phyloP scores from a whole-genome alignment of 2,113 vertebrate species.

The Nannospalax galili region DNA sequence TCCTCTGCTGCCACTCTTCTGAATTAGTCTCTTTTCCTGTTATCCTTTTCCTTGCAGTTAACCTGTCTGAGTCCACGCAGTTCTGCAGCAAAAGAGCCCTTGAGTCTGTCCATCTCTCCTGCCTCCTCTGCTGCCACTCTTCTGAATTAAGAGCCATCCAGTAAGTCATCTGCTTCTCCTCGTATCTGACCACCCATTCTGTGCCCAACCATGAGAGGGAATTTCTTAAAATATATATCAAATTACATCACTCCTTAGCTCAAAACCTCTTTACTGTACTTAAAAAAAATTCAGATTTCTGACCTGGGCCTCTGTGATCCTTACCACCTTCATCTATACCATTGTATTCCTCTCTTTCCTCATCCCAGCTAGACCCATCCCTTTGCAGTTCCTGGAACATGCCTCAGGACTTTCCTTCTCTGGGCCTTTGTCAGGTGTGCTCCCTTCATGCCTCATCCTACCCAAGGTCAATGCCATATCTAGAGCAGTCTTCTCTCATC shows the following conservation, averaged over 20 bases:
- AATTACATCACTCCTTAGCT: slow-evolving; percentile 41
- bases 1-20: too few relatives aligned
- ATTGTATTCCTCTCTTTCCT: not conserved
- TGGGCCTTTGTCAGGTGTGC: not conserved
- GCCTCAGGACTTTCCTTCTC: not conserved
- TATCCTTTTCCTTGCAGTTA: not conserved
- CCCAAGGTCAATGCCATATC: not conserved
- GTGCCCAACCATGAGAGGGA: not conserved
- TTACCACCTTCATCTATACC: not conserved
- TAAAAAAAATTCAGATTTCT: slow-evolving; percentile 50
- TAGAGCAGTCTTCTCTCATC: not conserved
- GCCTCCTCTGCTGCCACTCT: not conserved
- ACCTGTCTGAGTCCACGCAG: not conserved
- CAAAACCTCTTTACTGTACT: slow-evolving; percentile 33
- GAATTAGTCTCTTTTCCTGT: not conserved
- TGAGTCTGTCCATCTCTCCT: not conserved
- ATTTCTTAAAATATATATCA: slow-evolving; percentile 61
- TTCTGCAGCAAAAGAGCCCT: not conserved
- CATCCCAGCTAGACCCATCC: too few relatives aligned
- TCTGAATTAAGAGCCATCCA: not conserved
- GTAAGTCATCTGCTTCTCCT: not conserved
- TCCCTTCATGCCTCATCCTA: not conserved
- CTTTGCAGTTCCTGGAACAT: not conserved
- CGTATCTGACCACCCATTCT: not conserved
- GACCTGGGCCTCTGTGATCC: not conserved